Conservation (phyloP, 2,797 vertebrate species). For the Syngnathus acus region DNA sequence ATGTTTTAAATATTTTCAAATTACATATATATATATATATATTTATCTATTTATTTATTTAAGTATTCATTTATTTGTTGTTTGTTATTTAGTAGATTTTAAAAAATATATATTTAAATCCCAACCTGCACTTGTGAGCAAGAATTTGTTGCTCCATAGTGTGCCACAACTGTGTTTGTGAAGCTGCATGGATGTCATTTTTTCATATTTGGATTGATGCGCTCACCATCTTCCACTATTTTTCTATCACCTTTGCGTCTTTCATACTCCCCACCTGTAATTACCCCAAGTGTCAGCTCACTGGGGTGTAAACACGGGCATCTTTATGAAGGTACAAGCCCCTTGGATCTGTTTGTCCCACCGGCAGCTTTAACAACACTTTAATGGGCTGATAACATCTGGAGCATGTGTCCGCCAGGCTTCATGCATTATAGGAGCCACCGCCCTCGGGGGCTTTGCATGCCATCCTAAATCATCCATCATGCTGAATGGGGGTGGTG, state of each 20-base stretch:
- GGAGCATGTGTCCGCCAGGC: neutral
- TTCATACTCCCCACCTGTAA: neutral
- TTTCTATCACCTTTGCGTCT: neutral
- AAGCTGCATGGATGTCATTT: neutral
- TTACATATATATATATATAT: too few species aligned
- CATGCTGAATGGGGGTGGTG: conserved; percentile 48
- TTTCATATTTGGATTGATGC: neutral
- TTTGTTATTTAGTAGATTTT: too few species aligned
- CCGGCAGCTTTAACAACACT: neutral
- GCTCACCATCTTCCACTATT: neutral
- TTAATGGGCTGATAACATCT: conserved; percentile 7
- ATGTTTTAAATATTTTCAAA: too few species aligned
- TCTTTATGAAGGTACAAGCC: neutral
- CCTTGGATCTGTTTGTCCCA: neutral
- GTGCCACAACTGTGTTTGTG: neutral
- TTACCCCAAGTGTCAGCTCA: conserved; percentile 10
- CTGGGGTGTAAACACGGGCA: neutral
- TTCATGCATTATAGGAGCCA: conserved; percentile 51
- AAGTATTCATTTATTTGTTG: too few species aligned
- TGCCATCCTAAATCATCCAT: conserved; percentile 52
- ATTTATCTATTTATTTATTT: too few species aligned
- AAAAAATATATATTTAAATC: too few species aligned
- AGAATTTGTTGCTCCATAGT: neutral
- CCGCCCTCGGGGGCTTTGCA: conserved; percentile 36
- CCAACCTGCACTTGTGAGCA: too few species aligned